Conservation (phyloP, 2,113 vertebrate species). For the Nanorana parkeri region DNA sequence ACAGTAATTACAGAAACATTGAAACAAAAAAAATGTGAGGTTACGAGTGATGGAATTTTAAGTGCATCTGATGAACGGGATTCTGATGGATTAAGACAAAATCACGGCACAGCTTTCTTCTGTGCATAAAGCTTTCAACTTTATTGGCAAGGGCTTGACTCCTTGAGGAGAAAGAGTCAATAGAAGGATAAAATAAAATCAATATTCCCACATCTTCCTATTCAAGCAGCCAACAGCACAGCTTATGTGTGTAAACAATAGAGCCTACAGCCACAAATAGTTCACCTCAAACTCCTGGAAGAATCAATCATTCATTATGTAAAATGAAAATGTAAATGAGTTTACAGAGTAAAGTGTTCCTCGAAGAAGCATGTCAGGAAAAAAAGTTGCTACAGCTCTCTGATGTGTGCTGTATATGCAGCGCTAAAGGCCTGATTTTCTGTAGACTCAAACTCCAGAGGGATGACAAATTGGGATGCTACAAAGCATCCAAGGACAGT, state of each 20-base stretch:
- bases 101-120: slow-evolving; percentile 52
- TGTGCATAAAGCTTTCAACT: slow-evolving; percentile 53
- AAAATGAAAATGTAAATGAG: slow-evolving; percentile 7
- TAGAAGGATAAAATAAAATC: slow-evolving; percentile 48
- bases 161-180: slow-evolving; percentile 32
- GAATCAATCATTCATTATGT: slow-evolving; percentile 31
- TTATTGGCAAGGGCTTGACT: slow-evolving; percentile 47
- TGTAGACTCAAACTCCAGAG: no score
- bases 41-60: slow-evolving; percentile 49
- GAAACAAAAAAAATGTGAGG: slow-evolving; percentile 50
- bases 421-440: no score
- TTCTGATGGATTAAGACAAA: slow-evolving; percentile 56
- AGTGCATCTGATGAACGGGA: slow-evolving; percentile 52
- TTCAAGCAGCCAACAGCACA: slow-evolving; percentile 46
- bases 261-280: slow-evolving; percentile 23
- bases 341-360: neutral
- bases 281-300: slow-evolving; percentile 4
- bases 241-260: slow-evolving; percentile 51
- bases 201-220: slow-evolving; percentile 54
- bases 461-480: no score
- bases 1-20: slow-evolving; percentile 48
- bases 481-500: no score
- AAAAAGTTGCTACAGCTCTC: no score
- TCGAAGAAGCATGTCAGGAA: neutral
- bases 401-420: no score